Base-by-base conservation (phyloP, 2,113 vertebrate species). In the Malaclemys terrapin region DNA sequence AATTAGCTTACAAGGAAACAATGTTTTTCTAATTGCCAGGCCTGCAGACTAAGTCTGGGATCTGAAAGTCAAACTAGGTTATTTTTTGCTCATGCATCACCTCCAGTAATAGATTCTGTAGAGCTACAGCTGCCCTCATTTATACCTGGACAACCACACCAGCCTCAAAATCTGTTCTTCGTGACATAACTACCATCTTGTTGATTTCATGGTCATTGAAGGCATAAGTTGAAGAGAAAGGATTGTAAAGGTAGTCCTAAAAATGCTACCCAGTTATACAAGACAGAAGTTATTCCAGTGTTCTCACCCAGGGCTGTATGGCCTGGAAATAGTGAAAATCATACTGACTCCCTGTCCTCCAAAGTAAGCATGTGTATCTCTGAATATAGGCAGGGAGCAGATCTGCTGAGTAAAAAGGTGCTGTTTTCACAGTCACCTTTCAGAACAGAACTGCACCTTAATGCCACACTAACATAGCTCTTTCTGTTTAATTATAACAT, bases 311-410 rank as follows among this genome's bases (percentile, higher is more conserved):
- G 65, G 65, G 59, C 24, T 45, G 8, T 4, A 59, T 10, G 80
- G 42, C 2, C 24, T 0, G 12, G 3, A 0, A 22, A 35, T 42
- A 84, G 69, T 81, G 24, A 8, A 2, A 2, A 0, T 0, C 53
- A 25, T 38, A 89, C 52, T 4, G 38, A 8, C 76, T 81, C 45
- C 47, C 42, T 22, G 80, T 84, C 57, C 49, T 78, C 29, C 22
- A 76, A 45, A 24, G 24, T 45, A 45, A 45, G 35, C 82, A 80
- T 59, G 78, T 1, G 7, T 13, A 24, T 2, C 53, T 79, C 1
- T 2, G n/a, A 35, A 13, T 86, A 24, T 12, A 22, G 14, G 84
- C 20, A 65, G 5, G 56, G 65, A 35, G 92, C 50, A 53, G 91
- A 57, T 19, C 24, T 88, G 62, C 31, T 87, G 3, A 59, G n/a